Evolutionary conservation across 2,113 vertebrate genomes (phyloP).

Genomic region (Gobius niger): DNA sequence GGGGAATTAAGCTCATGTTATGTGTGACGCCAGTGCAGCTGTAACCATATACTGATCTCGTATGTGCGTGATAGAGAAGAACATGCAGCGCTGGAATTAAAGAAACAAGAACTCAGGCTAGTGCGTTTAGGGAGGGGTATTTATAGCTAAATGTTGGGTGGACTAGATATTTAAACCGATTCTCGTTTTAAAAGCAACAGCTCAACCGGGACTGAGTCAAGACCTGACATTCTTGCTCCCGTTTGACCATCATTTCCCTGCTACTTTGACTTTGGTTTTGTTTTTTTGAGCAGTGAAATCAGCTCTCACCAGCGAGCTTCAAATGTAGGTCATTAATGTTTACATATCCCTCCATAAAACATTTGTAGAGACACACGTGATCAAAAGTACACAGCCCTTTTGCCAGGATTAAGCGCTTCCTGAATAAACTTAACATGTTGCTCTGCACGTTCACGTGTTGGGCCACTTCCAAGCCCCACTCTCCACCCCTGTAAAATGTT

Average conservation of each 20-base stretch:
- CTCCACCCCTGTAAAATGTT: conserved; percentile 29
- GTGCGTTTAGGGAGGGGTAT: too few relatives aligned
- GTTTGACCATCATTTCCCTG: too few relatives aligned
- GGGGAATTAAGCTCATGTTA: conserved; percentile 3
- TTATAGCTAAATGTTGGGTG: too few relatives aligned
- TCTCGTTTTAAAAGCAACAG: not conserved
- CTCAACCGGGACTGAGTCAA: not conserved
- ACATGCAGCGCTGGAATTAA: not conserved
- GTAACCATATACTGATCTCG: conserved; percentile 6
- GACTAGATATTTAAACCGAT: too few relatives aligned
- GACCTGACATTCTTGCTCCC: too few relatives aligned
- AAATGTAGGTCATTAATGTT: not conserved
- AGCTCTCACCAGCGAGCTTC: not conserved
- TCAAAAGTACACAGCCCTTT: not conserved
- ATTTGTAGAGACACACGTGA: not conserved
- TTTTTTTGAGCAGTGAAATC: not conserved
- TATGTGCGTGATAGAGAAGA: conserved; percentile 9
- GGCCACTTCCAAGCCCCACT: conserved; percentile 23
- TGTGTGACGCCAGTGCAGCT: conserved; percentile 1
- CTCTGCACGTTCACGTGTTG: conserved; percentile 51
- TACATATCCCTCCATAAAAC: not conserved
- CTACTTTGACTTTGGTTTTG: too few relatives aligned
- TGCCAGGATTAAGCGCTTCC: not conserved
- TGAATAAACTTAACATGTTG: conserved; percentile 23
- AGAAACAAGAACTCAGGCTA: not conserved